These are phyloP conservation scores for Trichonephila inaurata DNA, from an alignment of 1,140 invertebrate genomes.

Conservation along the genomic window DNA sequence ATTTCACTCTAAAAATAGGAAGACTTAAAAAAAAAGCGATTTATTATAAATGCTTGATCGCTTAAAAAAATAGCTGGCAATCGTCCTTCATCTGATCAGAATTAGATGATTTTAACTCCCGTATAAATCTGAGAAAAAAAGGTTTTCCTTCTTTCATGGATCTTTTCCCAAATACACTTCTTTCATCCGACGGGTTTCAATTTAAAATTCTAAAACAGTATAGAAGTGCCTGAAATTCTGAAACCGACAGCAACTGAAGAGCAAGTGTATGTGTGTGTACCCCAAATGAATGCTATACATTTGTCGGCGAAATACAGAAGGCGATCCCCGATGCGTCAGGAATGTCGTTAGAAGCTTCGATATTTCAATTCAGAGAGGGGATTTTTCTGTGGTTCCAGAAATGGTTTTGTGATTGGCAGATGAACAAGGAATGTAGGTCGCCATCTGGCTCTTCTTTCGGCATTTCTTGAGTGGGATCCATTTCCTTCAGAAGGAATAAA, in stretches of 20 bases:
- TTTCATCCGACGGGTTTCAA: conserved; percentile 2
- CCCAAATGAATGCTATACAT: conserved; percentile 37
- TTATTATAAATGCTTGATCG: too few relatives aligned
- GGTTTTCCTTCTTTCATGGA: neutral
- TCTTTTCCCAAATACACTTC: neutral
- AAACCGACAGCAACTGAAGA: neutral
- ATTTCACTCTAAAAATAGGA: too few relatives aligned
- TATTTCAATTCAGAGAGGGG: conserved; percentile 38
- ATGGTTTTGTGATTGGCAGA: conserved; percentile 66
- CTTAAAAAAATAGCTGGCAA: too few relatives aligned
- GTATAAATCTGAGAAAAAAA: neutral
- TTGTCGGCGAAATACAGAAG: neutral
- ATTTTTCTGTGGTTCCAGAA: conserved; percentile 43
- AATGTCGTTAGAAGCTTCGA: conserved; percentile 39
- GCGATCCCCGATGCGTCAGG: neutral
- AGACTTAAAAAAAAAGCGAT: too few relatives aligned
- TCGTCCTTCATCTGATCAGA: too few relatives aligned
- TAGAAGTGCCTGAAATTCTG: neutral
- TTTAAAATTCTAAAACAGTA: conserved; percentile 43
- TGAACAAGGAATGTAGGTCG: conserved; percentile 54
- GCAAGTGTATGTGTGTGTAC: neutral
- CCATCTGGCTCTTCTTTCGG: conserved; percentile 52
- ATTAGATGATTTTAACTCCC: too few relatives aligned
- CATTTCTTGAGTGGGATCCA: conserved; percentile 17
- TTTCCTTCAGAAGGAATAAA: conserved; percentile 42